Evolutionary conservation across 2,797 vertebrate species (phyloP), one percentile per base, ranked within the genome.

Genomic region (Enteromius trimaculatus): DNA sequence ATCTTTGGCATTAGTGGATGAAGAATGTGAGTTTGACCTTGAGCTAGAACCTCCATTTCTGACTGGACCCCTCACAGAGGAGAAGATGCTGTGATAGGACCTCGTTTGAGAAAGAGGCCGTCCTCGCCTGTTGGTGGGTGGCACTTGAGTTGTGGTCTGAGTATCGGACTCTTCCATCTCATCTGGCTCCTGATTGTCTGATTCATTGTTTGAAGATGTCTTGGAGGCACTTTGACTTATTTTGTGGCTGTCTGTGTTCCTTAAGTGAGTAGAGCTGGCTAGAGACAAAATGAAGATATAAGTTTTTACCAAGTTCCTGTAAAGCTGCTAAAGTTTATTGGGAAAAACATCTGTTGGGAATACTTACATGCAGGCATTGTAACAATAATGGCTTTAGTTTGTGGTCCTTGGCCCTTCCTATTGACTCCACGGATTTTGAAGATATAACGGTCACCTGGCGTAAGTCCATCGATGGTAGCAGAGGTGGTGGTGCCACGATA

Each of bases 371-470:
- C 90, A 90, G 97, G 98, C 94, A 99, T 95, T 88, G 88, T 92
- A 0, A 99, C 95, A 86, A 95, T 95, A 92, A 97, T 96, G 89
- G 94, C 95, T 92, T 99, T 99, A 89, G 96, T 98, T 88, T 97
- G 96, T 81, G 98, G 98, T 86, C 98, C 98, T 51, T 94, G 95
- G 80, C 98, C 98, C 88, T 95, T 96, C 85, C 98, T 94, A 94
- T 99, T 99, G 82, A 96, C 95, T 60, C 97, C 98, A 88, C 96
- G 96, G 58, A 99, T 97, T 94, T 98, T 99, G 92, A 99, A 99
- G 92, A 99, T 95, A 90, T 99, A 99, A 75, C 97, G 96, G 55
- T 99, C 97, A 39, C 98, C 97, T 0, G 97, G 97, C 85, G 94
- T 96, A 74, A 99, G 95, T 82, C 95, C 96, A 3, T 98, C 96